Percentiles rank a stretch among this genome's conserved stretches.
These are phyloP conservation scores for Drosophila melanosoma DNA, from an alignment of 2,888 invertebrate genomes.

Conservation along the genomic window DNA sequence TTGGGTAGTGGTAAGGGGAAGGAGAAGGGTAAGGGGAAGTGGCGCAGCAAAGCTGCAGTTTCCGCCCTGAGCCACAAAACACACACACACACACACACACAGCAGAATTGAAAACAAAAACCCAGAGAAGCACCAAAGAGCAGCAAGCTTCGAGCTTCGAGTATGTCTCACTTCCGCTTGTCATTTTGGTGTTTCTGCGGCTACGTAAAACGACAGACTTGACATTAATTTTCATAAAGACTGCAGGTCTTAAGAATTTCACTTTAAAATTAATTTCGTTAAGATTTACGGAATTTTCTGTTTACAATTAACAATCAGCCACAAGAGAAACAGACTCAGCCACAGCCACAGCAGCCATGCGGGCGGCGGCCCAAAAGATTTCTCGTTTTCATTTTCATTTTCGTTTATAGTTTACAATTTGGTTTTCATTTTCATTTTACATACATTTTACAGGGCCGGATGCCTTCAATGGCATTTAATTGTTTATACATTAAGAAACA, in stretches of 20 bases:
- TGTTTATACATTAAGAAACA: conserved; percentile 57
- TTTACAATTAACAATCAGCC: conserved; percentile 60
- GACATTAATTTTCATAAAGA: conserved; percentile 75
- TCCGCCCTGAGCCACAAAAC: conserved; percentile 51
- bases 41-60: conserved; percentile 69
- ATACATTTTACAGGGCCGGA: conserved; percentile 56
- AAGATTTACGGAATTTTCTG: conserved; percentile 49
- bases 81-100: neutral
- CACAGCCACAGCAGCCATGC: conserved; percentile 37
- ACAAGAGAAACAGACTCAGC: neutral
- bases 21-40: neutral
- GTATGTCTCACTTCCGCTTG: conserved; percentile 66
- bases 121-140: conserved; percentile 3
- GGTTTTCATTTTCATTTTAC: conserved; percentile 32
- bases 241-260: conserved; percentile 63
- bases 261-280: conserved; percentile 59
- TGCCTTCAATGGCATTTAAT: conserved; percentile 61
- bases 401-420: conserved; percentile 30
- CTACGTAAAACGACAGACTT: conserved; percentile 43
- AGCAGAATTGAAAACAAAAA: neutral
- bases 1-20: too few species aligned
- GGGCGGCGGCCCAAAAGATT: conserved; percentile 47
- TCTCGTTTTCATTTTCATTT: conserved; percentile 34
- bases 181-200: conserved; percentile 69
- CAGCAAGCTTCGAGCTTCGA: conserved; percentile 46